Evolutionary conservation across 2,888 invertebrate species (phyloP), one percentile per base, ranked within the genome.

Genomic region (Rhagonycha fulva): DNA sequence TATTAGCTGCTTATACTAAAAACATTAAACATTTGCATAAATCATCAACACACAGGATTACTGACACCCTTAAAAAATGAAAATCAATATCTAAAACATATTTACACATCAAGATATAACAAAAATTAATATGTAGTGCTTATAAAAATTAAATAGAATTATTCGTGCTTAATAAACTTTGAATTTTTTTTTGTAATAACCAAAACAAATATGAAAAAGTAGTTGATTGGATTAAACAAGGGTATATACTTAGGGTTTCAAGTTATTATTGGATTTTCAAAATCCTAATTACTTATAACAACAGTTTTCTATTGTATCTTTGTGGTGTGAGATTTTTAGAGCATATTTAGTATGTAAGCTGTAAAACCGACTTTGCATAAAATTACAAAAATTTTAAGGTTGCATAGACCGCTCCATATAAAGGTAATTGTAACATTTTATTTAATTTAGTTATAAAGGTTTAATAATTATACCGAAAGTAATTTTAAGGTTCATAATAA

Each of bases 191-290:
- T 5, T 47, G 4, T n/a, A 47, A 47, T n/a, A n/a, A 47, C n/a
- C 7, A 47, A 47, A 47, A 2, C 47, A 47, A 47, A 47, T 47
- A 47, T 47, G n/a, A 47, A 47, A 47, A 47, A 66, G 63, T 19
- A 1, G 26, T 26, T 66, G 63, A 66, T 66, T 26, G 26, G n/a
- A 66, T 66, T 66, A 66, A 66, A 23, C 63, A 24, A 66, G 63
- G 24, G 63, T 26, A 66, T 63, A 24, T 66, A 7, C 14, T 66
- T 66, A 24, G 9, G 19, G 24, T 63, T 24, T 63, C 63, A 24
- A 63, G 63, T 66, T 26, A n/a, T 66, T 66, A 66, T 66, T 66
- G 63, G 63, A 24, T 66, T 66, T 66, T 66, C 63, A 12, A 66
- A 66, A 66, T 66, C 63, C 63, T 19, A 19, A 66, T 26, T 23